Base-by-base conservation (phyloP, 2,797 vertebrate species). In the Tokudaia muenninki region DNA sequence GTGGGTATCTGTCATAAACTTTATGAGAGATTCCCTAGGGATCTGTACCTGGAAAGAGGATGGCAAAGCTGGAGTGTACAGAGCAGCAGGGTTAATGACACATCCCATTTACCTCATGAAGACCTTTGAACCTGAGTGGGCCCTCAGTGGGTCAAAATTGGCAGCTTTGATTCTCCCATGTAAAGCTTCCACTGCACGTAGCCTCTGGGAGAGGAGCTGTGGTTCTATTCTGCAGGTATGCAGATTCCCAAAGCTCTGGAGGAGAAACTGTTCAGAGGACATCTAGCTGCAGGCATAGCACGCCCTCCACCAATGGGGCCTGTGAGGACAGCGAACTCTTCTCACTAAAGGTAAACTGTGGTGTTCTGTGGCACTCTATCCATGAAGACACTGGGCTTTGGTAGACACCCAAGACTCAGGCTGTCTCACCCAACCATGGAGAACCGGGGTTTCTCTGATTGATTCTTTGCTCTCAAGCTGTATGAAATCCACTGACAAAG, bases 271-370 rank as follows among this genome's bases (percentile, higher is more conserved):
- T 26, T 11, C 9, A n/a, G 14, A 61, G 80, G 37, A 78, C 14
- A 34, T 22, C 41, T 67, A 34, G 21, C 3, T 55, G 6, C 7
- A 37, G 79, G 34, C 37, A 88, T 22, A 24, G 0, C 31, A 21
- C 31, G 29, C 21, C 14, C 31, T 70, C 61, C 19, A 19, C 29
- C 22, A 59, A 74, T 11, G 2, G 44, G 37, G 52, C 31, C 29
- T 1, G 2, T 44, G 50, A 65, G 9, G 10, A 21, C 11, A 16
- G 47, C 0, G 0, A 0, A 0, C 0, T 55, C 37, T 52, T 17
- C 12, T 34, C 41, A 29, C 1, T 6, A 50, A 61, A 55, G 9
- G 61, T 26, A 65, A 14, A 22, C 8, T 1, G 1, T 12, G 55
- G 52, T 31, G 10, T 12, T 65, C 37, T 2, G 1, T 7, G 70